Conservation (phyloP, 2,113 vertebrate species). For the Penelope pileata region DNA sequence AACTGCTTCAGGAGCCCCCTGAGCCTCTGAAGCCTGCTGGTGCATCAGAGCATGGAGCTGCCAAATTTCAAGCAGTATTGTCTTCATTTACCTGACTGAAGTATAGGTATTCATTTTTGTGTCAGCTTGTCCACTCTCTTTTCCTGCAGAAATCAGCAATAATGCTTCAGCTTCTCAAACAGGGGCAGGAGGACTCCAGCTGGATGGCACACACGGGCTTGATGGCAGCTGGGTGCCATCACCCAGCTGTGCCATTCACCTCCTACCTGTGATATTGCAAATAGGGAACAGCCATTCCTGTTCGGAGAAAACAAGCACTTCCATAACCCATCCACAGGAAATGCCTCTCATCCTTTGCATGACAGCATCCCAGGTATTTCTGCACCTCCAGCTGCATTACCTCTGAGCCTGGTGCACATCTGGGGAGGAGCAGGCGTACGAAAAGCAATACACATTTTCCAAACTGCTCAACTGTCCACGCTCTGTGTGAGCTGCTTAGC, state of each 20-base stretch:
- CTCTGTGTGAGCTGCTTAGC: background rate
- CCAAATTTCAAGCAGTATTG: background rate
- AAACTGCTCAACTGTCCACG: background rate
- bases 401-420: background rate
- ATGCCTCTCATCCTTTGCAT: background rate
- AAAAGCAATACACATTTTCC: background rate
- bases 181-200: background rate
- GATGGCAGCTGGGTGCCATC: background rate
- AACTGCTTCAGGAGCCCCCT: background rate
- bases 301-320: background rate
- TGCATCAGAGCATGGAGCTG: accelerated
- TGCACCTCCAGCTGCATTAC: background rate
- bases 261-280: background rate
- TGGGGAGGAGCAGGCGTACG: background rate
- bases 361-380: background rate
- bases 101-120: background rate
- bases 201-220: background rate
- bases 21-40: background rate
- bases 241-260: background rate
- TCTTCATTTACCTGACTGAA: background rate
- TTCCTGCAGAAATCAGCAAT: background rate
- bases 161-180: background rate
- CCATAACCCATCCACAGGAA: background rate
- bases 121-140: background rate
- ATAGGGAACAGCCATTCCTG: background rate